Percentiles rank a stretch among this genome's conserved stretches.
These are phyloP conservation scores for Rhipidura dahli DNA, from an alignment of 2,113 vertebrate species.

Conservation along the genomic window DNA sequence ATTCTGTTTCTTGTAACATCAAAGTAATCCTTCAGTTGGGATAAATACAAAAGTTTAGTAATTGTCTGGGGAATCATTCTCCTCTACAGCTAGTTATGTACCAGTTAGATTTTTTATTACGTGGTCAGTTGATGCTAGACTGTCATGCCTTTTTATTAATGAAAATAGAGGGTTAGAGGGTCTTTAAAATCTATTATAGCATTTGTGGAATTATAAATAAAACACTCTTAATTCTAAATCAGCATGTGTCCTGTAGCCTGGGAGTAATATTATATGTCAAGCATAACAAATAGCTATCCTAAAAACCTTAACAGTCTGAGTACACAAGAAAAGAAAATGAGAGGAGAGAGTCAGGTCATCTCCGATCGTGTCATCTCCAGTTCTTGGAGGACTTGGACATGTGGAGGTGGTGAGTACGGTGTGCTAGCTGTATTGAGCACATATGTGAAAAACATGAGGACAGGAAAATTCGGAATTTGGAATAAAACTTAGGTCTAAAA, in stretches of 20 bases:
- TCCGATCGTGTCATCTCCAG: rapidly evolving
- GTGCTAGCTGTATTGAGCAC: not conserved
- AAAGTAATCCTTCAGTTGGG: not conserved
- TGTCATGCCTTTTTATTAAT: not conserved
- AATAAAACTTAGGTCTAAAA: not conserved
- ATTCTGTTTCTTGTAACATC: not conserved
- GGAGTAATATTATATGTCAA: not conserved
- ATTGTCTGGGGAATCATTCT: not conserved
- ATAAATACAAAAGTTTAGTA: not conserved
- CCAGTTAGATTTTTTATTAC: not conserved
- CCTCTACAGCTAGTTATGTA: not conserved
- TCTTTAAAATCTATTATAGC: not conserved
- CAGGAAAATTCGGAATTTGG: not conserved
- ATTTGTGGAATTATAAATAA: not conserved
- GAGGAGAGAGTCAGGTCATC: not conserved
- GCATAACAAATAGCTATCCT: not conserved
- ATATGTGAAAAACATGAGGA: not conserved
- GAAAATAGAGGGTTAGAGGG: not conserved
- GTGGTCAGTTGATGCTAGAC: not conserved
- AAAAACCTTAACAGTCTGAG: not conserved
- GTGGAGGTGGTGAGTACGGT: not conserved
- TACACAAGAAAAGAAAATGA: not conserved
- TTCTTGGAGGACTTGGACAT: rapidly evolving
- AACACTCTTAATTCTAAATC: not conserved
- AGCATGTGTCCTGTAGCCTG: not conserved